These are phyloP conservation scores for Sciurus niger DNA, from an alignment of 2,113 vertebrate species.

Conservation along the genomic window DNA sequence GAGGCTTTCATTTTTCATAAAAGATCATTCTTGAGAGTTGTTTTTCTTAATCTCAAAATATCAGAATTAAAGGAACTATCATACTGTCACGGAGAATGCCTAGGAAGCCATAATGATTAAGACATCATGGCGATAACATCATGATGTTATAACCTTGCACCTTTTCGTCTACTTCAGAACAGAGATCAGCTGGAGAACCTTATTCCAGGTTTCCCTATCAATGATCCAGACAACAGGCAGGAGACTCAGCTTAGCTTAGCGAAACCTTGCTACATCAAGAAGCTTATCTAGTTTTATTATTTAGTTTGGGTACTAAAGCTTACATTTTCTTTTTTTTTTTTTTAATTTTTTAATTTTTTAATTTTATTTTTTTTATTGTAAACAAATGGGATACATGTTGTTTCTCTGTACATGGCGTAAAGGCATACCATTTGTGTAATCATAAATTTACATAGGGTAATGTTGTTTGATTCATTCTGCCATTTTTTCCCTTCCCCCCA, in stretches of 20 bases:
- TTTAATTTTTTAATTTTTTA: too few relatives aligned
- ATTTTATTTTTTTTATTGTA: too few relatives aligned
- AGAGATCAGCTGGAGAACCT: neutral
- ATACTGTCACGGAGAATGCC: neutral
- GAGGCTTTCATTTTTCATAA: neutral
- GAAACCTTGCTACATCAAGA: neutral
- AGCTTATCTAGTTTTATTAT: neutral
- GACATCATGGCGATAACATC: neutral
- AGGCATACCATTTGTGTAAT: too few relatives aligned
- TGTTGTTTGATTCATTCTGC: too few relatives aligned
- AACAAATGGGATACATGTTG: too few relatives aligned
- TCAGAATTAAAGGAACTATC: neutral
- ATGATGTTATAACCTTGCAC: neutral
- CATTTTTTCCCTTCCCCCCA: too few relatives aligned
- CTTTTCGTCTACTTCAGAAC: neutral
- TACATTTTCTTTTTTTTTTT: too few relatives aligned
- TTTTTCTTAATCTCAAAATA: neutral
- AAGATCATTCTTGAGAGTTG: neutral
- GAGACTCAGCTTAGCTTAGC: neutral
- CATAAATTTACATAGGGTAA: too few relatives aligned
- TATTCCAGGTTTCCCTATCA: neutral
- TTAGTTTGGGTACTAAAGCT: constrained; percentile 38
- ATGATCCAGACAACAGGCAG: neutral
- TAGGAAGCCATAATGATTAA: neutral
- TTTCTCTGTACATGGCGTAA: too few relatives aligned